Evolutionary conservation across 2,797 vertebrate species (phyloP).

Genomic region (Sciurus vulgaris): DNA sequence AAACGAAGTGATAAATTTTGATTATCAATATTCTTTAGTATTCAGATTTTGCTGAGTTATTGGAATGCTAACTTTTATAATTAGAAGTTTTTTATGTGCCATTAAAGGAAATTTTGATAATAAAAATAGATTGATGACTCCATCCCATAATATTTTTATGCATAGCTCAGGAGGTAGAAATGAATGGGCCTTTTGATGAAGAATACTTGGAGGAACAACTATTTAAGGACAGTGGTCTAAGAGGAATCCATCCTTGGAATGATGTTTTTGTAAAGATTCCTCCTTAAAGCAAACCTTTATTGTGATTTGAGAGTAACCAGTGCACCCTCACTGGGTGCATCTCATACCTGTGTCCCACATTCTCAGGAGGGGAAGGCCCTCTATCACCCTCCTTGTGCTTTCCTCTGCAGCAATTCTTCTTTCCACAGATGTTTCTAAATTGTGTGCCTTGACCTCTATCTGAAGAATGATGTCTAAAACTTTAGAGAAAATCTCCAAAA

Average conservation of each 20-base stretch:
- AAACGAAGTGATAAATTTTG: slow-evolving; percentile 28
- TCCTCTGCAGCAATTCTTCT: neutral
- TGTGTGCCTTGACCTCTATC: neutral
- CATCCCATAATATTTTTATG: neutral
- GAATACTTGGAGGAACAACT: neutral
- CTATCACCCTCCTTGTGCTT: neutral
- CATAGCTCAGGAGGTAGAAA: neutral
- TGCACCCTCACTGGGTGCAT: neutral
- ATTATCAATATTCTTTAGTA: neutral
- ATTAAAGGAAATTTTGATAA: neutral
- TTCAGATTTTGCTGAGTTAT: slow-evolving; percentile 41
- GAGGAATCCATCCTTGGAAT: neutral
- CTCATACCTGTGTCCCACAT: neutral
- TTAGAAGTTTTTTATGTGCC: neutral
- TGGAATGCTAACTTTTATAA: neutral
- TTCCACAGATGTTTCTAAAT: neutral
- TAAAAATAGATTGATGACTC: neutral
- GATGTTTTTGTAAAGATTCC: neutral
- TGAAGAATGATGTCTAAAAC: neutral
- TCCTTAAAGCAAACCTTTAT: neutral
- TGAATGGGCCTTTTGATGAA: neutral
- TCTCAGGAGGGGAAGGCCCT: neutral
- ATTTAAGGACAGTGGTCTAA: neutral
- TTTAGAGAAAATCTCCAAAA: neutral
- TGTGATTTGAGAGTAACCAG: neutral